Evolutionary conservation across 2,113 vertebrate species (phyloP), one percentile per base, ranked within the genome.

Genomic region (Psettodes erumei): DNA sequence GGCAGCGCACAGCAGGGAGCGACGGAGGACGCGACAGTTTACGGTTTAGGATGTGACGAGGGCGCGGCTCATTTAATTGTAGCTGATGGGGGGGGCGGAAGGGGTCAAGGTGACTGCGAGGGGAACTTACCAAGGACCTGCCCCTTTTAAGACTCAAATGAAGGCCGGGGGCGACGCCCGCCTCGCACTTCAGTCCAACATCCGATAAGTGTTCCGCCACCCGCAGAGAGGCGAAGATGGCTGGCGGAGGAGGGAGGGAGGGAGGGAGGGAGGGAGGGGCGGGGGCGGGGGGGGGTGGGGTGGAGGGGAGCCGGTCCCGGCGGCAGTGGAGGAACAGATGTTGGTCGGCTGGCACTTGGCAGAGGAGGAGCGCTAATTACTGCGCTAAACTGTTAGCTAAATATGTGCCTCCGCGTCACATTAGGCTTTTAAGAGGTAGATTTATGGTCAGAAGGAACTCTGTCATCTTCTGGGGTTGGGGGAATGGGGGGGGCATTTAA

Each of bases 321-420:
- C 42, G 35, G 80, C 79, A 32, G 79, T 40, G 4, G 60, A 65
- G 53, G 75, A 90, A 86, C 90, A 91, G 90, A 91, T 93, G 90
- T 82, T 77, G 76, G 71, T 67, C 21, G 73, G 78, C 72, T 88
- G 84, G 82, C 59, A 77, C 85, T 88, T 86, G 90, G 87, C 84
- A 88, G 77, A 75, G 73, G 59, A 19, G 43, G 25, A 76, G 71
- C 28, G 64, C 86, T 90, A 87, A 90, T 90, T 87, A 71, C 78
- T 55, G 38, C 28, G 33, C 85, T 90, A 86, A 87, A 87, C 77
- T 89, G 79, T 81, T 87, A 69, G 77, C 85, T 84, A 83, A 88
- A 86, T 86, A 84, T 76, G 75, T 85, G 81, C 76, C 68, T 79
- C 55, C 8, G 23, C 35, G 76, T 89, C 85, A 79, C 76, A 86